Conservation (phyloP, 2,797 vertebrate species). For the Sebastes itinus region DNA sequence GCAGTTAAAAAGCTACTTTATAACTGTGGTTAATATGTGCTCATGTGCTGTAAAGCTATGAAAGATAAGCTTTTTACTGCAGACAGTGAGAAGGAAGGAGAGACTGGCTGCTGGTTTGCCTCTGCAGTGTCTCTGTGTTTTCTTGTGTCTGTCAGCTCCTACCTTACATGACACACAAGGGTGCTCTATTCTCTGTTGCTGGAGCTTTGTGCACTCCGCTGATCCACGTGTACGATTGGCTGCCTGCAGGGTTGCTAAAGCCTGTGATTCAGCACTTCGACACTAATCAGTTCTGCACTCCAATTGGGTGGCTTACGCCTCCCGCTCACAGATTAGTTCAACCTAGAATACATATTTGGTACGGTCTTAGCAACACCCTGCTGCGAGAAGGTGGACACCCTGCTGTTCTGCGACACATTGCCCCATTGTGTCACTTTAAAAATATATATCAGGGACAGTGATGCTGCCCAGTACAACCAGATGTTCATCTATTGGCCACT, state of each 20-base stretch:
- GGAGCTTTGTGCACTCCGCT: slow-evolving; percentile 17
- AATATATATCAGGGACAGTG: neutral
- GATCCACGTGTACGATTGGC: slow-evolving; percentile 25
- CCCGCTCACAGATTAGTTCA: neutral
- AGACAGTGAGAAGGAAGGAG: neutral
- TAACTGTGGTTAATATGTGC: neutral
- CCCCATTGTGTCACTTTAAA: neutral
- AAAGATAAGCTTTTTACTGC: neutral
- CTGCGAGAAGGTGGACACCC: neutral
- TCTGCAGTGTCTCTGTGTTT: slow-evolving; percentile 1
- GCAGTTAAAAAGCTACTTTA: neutral
- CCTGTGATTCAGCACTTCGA: slow-evolving; percentile 42
- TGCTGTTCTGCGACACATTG: neutral
- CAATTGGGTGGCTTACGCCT: neutral
- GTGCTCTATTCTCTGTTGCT: slow-evolving; percentile 1
- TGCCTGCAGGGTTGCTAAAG: slow-evolving; percentile 20
- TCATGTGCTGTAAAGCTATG: neutral
- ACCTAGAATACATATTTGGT: neutral
- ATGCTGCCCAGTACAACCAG: neutral
- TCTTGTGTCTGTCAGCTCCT: neutral
- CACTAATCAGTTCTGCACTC: slow-evolving; percentile 25
- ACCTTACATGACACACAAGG: slow-evolving; percentile 13
- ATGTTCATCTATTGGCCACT: neutral
- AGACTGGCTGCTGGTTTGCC: neutral
- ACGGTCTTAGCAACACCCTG: neutral